These are phyloP conservation scores for Botrylloides violaceus DNA, from an alignment of 23 tunicate genomes.

Conservation along the genomic window DNA sequence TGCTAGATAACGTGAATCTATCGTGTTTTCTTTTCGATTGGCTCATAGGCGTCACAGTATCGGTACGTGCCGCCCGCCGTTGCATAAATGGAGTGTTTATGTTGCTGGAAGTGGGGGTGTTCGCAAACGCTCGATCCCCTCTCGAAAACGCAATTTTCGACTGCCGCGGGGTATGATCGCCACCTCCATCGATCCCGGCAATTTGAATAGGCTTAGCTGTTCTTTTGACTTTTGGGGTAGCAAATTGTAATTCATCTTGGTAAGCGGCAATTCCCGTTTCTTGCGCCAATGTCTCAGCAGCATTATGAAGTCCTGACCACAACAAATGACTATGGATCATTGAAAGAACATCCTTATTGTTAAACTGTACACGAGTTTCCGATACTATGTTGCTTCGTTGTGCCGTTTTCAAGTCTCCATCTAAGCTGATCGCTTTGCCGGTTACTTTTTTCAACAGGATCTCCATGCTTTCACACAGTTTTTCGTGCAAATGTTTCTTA, in stretches of 20 bases:
- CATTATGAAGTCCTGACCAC: slow-evolving; percentile 53
- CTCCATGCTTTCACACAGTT: slow-evolving; percentile 61
- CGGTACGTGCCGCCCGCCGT: no score
- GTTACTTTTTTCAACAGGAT: slow-evolving; percentile 51
- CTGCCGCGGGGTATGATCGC: no score
- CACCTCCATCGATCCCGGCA: no score
- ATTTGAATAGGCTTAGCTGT: no score
- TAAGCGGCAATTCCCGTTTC: not conserved
- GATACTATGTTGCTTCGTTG: slow-evolving; percentile 70
- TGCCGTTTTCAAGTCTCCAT: slow-evolving; percentile 56
- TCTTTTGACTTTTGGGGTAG: no score
- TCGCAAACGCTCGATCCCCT: no score
- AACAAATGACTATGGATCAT: slow-evolving; percentile 66
- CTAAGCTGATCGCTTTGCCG: slow-evolving; percentile 53
- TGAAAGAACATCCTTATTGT: slow-evolving; percentile 70
- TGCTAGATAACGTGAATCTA: not conserved
- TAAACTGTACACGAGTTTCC: slow-evolving; percentile 62
- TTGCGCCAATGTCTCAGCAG: not conserved
- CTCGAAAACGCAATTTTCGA: no score
- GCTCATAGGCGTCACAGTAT: no score
- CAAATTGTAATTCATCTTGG: not conserved
- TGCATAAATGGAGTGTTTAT: no score
- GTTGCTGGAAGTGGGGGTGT: no score
- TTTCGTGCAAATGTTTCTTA: slow-evolving; percentile 36
- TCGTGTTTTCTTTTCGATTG: no score